Evolutionary conservation across 2,113 vertebrate species (phyloP), one percentile per base, ranked within the genome.

Genomic region (Rousettus leschenaultii): DNA sequence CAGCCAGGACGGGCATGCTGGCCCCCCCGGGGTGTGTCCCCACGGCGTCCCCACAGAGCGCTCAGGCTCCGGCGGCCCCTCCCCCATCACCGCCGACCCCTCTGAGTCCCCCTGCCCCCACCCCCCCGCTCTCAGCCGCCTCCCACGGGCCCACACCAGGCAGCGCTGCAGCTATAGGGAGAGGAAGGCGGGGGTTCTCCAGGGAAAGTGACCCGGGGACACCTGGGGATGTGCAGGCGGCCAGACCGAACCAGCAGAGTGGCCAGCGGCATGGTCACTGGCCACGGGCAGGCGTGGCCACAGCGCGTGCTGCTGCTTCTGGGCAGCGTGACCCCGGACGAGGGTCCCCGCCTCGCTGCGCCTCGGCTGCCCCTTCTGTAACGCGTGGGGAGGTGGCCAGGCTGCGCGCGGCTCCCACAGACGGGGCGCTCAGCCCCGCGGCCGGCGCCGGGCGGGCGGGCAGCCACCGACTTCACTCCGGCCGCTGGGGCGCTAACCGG

Each of bases 391-490:
- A 38, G 53, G 22, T 0, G 1, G 3, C 0, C 1, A 0, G 5
- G 13, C 8, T 9, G 7, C 4, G 40, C 40, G 14, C 15, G 63
- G 55, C 12, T 12, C 19, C 55, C 13, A 0, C 4, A 7, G 28
- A 57, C 0, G 3, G 18, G 0, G 28, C 9, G 0, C 7, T 24
- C 1, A 43, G 24, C 18, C 55, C 33, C 21, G 0, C 1, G 45
- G 1, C 35, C 0, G 6, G 43, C 0, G 9, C 78, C 79, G 1
- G 40, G 30, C 0, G 7, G 77, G 4, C 0, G 0, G 30, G 24
- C 38, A n/a, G 21, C 0, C 1, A 21, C 48, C 7, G 3, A 5
- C 8, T 48, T 19, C 26, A 16, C 14, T 21, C 30, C 8, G 26
- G 55, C 28, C 1, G 0, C 22, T 10, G 79, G 53, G 38, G 70